phyloP scores from a whole-genome alignment of 2,888 invertebrate genomes.

The Drosophila bunnanda region DNA sequence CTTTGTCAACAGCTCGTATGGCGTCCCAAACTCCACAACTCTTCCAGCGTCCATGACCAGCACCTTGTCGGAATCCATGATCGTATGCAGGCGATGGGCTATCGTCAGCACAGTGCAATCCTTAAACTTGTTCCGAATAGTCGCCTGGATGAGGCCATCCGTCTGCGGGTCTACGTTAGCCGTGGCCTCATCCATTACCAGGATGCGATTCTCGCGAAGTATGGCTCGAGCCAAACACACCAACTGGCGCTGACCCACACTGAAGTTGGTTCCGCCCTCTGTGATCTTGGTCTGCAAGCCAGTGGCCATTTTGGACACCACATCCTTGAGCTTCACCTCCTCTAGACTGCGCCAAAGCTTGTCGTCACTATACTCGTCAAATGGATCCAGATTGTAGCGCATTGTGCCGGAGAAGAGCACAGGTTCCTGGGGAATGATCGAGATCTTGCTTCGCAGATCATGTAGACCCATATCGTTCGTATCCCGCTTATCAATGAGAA shows the following conservation, averaged over 20 bases:
- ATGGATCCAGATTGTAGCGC: slow-evolving; percentile 95
- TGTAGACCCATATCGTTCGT: slow-evolving; percentile 90
- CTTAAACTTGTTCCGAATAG: slow-evolving; percentile 91
- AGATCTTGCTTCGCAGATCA: slow-evolving; percentile 90
- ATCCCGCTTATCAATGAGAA: slow-evolving; percentile 92
- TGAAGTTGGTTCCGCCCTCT: slow-evolving; percentile 93
- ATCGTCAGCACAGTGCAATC: slow-evolving; percentile 94
- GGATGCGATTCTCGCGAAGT: slow-evolving; percentile 92
- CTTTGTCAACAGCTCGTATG: slow-evolving; percentile 61
- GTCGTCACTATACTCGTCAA: slow-evolving; percentile 91
- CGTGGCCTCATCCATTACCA: slow-evolving; percentile 96
- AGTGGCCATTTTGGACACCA: slow-evolving; percentile 87
- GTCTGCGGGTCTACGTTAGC: slow-evolving; percentile 96
- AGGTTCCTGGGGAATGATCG: slow-evolving; percentile 94
- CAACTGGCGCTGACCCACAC: slow-evolving; percentile 95
- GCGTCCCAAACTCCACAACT: not conserved
- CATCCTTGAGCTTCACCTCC: slow-evolving; percentile 89
- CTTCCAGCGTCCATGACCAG: slow-evolving; percentile 85
- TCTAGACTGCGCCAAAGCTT: slow-evolving; percentile 93
- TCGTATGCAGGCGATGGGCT: slow-evolving; percentile 94
- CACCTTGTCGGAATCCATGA: slow-evolving; percentile 87
- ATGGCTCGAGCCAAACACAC: slow-evolving; percentile 96
- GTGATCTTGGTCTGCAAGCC: slow-evolving; percentile 90
- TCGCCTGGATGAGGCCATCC: slow-evolving; percentile 92
- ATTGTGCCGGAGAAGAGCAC: slow-evolving; percentile 94